Evolutionary conservation across 2,888 invertebrate species (phyloP).

Genomic region (Doris montereyensis): DNA sequence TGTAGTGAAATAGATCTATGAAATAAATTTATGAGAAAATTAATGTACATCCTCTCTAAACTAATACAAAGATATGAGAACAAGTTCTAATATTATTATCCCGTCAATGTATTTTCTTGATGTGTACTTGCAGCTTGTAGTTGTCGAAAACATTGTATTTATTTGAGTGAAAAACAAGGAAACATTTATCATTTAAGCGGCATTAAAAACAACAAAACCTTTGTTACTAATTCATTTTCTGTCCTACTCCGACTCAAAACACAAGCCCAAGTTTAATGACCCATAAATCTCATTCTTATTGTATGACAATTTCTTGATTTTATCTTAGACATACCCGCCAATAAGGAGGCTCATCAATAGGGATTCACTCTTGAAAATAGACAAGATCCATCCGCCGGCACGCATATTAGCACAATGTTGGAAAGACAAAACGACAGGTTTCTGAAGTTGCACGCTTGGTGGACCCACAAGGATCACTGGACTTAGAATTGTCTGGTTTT

Average conservation of each 20-base stretch:
- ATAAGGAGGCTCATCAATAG: slow-evolving; percentile 74
- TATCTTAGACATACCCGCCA: slow-evolving; percentile 75
- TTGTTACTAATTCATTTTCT: not conserved
- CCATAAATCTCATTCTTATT: not conserved
- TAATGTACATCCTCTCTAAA: too few species aligned
- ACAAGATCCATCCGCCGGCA: slow-evolving; percentile 86
- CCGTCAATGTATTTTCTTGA: too few species aligned
- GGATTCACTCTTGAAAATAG: slow-evolving; percentile 78
- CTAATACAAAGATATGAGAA: too few species aligned
- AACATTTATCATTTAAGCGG: too few species aligned
- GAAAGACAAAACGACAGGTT: slow-evolving; percentile 87
- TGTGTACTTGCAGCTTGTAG: too few species aligned
- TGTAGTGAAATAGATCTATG: too few species aligned
- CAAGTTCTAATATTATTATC: too few species aligned
- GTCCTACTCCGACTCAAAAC: not conserved
- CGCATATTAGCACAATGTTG: slow-evolving; percentile 90
- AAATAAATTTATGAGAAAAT: too few species aligned
- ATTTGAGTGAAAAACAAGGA: too few species aligned
- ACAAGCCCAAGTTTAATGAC: not conserved
- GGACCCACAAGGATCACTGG: slow-evolving; percentile 90
- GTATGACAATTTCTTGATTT: not conserved
- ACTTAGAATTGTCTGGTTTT: slow-evolving; percentile 85
- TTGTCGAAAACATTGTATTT: too few species aligned
- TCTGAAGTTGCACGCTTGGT: slow-evolving; percentile 82
- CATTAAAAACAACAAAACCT: too few species aligned